Evolutionary conservation across 1,140 invertebrate genomes (phyloP).

Genomic region (Amyelois transitella): DNA sequence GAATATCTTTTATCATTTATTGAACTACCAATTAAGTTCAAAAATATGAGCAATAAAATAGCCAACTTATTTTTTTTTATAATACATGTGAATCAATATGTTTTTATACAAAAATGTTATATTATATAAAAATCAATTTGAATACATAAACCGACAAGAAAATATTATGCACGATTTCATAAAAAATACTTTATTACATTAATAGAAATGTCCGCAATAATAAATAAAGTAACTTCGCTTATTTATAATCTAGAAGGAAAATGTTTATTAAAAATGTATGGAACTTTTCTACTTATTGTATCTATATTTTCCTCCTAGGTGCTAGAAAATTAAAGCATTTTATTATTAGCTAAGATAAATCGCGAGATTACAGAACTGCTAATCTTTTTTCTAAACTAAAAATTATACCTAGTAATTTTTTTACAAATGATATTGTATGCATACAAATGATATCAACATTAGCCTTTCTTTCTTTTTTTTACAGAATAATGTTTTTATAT

Average conservation of each 20-base stretch:
- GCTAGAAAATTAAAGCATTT: not conserved
- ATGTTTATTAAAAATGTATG: not conserved
- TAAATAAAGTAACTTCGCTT: not conserved
- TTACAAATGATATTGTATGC: too few relatives aligned
- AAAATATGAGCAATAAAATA: too few relatives aligned
- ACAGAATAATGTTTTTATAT: too few relatives aligned
- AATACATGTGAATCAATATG: too few relatives aligned
- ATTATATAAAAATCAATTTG: not conserved
- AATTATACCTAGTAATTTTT: not conserved
- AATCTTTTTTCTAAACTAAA: not conserved
- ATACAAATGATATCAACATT: not conserved
- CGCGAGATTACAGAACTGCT: not conserved
- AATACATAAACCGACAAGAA: not conserved
- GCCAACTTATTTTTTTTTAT: too few relatives aligned
- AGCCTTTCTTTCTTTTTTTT: not conserved
- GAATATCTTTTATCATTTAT: not conserved
- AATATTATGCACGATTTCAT: not conserved
- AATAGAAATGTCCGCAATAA: not conserved
- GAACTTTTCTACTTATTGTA: not conserved
- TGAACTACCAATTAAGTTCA: too few relatives aligned
- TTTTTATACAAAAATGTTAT: not conserved
- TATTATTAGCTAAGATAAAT: not conserved
- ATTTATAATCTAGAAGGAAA: not conserved
- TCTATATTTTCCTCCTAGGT: not conserved
- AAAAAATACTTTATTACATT: not conserved